Evolutionary conservation across 2,888 invertebrate genomes (phyloP).

Genomic region (Steinernema scapterisci): DNA sequence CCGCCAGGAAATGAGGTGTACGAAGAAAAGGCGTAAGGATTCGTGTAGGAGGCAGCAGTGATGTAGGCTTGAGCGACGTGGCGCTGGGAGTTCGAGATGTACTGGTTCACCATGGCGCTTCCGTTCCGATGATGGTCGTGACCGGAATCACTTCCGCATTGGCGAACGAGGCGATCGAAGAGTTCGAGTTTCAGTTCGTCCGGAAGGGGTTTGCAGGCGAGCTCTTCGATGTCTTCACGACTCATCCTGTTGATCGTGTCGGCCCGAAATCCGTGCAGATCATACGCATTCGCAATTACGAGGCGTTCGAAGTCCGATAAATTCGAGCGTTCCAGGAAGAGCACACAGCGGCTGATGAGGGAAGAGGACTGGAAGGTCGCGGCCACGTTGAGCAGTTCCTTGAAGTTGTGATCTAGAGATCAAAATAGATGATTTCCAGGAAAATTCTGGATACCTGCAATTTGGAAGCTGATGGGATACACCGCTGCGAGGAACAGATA

Average conservation of each 20-base stretch:
- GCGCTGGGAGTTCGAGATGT: too few relatives aligned
- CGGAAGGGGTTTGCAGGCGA: background rate
- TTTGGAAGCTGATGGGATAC: background rate
- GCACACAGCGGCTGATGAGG: background rate
- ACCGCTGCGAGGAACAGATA: background rate
- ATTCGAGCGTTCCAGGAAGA: background rate
- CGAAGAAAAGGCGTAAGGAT: too few relatives aligned
- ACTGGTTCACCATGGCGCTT: background rate
- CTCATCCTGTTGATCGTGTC: conserved; percentile 1
- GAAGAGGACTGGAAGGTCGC: background rate
- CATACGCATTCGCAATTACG: background rate
- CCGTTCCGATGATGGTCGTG: background rate
- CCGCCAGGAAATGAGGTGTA: too few relatives aligned
- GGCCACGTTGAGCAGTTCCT: background rate
- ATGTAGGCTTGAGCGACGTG: too few relatives aligned
- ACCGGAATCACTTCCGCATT: background rate
- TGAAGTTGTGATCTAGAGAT: background rate
- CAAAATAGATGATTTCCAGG: background rate
- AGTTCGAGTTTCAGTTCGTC: background rate
- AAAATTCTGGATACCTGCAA: background rate
- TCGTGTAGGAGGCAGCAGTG: too few relatives aligned
- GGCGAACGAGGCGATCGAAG: background rate
- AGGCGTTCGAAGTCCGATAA: background rate
- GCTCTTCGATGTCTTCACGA: background rate
- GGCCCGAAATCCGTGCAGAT: background rate